A percentile compares a stretch with the other conserved stretches of the same genome.
These are phyloP conservation scores for Xanthostigma xanthostigma DNA, from an alignment of 2,888 invertebrate species.

Conservation along the genomic window DNA sequence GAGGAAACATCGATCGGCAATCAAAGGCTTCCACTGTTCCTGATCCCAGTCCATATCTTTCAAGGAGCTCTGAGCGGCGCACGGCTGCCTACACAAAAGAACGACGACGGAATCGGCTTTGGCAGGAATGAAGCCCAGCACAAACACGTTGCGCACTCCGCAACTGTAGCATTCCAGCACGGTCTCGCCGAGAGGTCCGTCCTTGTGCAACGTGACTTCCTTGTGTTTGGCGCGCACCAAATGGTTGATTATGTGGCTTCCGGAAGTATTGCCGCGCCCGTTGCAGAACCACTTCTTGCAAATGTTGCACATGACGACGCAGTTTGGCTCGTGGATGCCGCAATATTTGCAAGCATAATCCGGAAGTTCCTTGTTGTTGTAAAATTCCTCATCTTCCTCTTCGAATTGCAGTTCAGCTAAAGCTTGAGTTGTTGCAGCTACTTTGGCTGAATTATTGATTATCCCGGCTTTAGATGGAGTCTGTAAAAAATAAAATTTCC, in stretches of 20 bases:
- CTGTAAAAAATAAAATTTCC: too few relatives aligned
- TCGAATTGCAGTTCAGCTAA: slow-evolving; percentile 87
- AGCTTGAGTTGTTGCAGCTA: slow-evolving; percentile 55
- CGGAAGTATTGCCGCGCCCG: slow-evolving; percentile 93
- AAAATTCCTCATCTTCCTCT: slow-evolving; percentile 84
- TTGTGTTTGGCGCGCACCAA: slow-evolving; percentile 98
- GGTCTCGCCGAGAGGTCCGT: slow-evolving; percentile 95
- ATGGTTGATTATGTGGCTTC: slow-evolving; percentile 97
- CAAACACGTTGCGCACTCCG: slow-evolving; percentile 95
- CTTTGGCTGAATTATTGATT: slow-evolving; percentile 39
- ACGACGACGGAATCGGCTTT: slow-evolving; percentile 98
- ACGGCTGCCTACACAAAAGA: slow-evolving; percentile 91
- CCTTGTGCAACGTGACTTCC: slow-evolving; percentile 93
- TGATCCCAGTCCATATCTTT: slow-evolving; percentile 99
- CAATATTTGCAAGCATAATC: slow-evolving; percentile 98
- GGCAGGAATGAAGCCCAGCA: slow-evolving; percentile 96
- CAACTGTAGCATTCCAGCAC: slow-evolving; percentile 98
- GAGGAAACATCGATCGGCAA: slow-evolving; percentile 89
- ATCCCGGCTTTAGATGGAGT: too few relatives aligned
- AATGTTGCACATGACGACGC: slow-evolving; percentile 95
- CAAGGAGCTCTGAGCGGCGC: slow-evolving; percentile 90
- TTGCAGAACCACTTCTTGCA: slow-evolving; percentile 99
- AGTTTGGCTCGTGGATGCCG: slow-evolving; percentile 93
- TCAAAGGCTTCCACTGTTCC: slow-evolving; percentile 96
- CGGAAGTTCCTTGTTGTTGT: slow-evolving; percentile 75